Percentiles rank a stretch among this genome's conserved stretches.
Evolutionary conservation across 2,888 invertebrate species (phyloP).

Genomic region (Hypomecis atomaria): DNA sequence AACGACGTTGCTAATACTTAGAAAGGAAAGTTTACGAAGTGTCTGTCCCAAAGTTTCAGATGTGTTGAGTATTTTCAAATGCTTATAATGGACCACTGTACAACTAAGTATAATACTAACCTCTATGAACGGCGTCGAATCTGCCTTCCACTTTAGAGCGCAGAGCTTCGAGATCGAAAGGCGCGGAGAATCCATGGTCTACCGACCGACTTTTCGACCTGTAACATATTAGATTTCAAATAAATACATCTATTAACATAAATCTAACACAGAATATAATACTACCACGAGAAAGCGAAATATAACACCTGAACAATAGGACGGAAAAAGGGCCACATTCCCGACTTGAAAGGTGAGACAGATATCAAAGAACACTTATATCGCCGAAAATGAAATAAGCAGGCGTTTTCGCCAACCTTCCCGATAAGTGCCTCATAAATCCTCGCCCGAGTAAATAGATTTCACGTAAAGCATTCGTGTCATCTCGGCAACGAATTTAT

Average conservation of each 20-base stretch:
- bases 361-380: constrained; percentile 32
- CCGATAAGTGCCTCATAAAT: constrained; percentile 41
- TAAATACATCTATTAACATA: constrained; percentile 11
- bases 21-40: not conserved
- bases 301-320: constrained; percentile 11
- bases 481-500: constrained; percentile 33
- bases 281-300: constrained; percentile 8
- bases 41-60: not conserved
- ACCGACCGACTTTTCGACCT: constrained; percentile 97
- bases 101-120: constrained; percentile 54
- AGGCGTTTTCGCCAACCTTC: constrained; percentile 34
- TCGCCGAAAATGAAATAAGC: constrained; percentile 36
- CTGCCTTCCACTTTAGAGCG: constrained; percentile 94
- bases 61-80: not conserved
- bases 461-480: constrained; percentile 28
- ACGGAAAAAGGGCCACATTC: constrained; percentile 23
- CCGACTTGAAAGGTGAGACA: constrained; percentile 29
- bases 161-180: constrained; percentile 93
- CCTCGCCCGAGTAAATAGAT: constrained; percentile 36
- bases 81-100: not conserved
- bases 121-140: constrained; percentile 90
- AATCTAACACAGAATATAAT: constrained; percentile 5
- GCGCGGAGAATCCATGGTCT: constrained; percentile 94
- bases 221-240: constrained; percentile 61
- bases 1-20: constrained; percentile 5